Evolutionary conservation across 2,888 invertebrate species (phyloP), one percentile per base, ranked within the genome.

Genomic region (Scrobipalpa costella): DNA sequence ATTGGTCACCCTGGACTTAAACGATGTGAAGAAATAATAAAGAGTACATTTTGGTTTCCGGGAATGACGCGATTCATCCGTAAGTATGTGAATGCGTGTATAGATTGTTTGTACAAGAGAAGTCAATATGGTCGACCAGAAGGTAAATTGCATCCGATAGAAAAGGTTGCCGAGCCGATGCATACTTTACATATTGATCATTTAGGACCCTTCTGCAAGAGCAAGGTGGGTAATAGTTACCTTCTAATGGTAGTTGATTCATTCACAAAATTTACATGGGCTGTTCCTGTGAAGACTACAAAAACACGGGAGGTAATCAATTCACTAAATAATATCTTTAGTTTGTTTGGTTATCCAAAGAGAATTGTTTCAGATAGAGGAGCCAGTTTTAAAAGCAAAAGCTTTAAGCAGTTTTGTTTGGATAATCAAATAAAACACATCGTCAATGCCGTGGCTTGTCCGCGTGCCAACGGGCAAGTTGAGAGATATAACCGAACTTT

Each of bases 191-290:
- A n/a, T n/a, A 13, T 55, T 27, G 27, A 21, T 6, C 27, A 55
- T 13, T 2, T 27, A 2, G 27, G 27, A 55, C 55, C 55, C 2
- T 55, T 55, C 13, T 55, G 55, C n/a, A 55, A 55, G 13, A 55
- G 55, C 13, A 3, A 27, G 2, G 7, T 1, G 2, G 55, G 55
- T 9, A 11, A 55, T 17, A 27, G 13, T 9, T 55, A 55, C 11
- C 55, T 55, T 8, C 27, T 55, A 27, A 27, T 55, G 21, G 55
- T 55, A 1, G 55, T n/a, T n/a, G n/a, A n/a, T n/a, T n/a, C n/a
- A n/a, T n/a, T n/a, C n/a, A n/a, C n/a, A n/a, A n/a, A n/a, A 33
- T 55, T 27, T 55, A 13, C 27, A 5, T 55, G 55, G 55, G 55
- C 55, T 9, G 27, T 27, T 27, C 55, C 55, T 9, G 2, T 2